phyloP scores from a whole-genome alignment of 2,797 vertebrate genomes.

The Sebastolobus altivelis region DNA sequence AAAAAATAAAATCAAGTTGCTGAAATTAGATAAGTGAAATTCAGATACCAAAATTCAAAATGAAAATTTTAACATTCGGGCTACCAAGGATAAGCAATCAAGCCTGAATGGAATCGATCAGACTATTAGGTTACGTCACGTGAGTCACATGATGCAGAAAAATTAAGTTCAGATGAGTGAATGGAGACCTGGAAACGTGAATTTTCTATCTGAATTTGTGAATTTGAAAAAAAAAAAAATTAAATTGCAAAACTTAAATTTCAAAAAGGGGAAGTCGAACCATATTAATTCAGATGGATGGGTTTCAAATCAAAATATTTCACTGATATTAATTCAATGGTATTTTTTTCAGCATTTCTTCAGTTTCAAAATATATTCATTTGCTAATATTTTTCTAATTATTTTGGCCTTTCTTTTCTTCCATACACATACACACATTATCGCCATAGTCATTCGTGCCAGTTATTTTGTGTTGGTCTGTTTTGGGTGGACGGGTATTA shows the following conservation, averaged over 20 bases:
- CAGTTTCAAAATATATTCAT: neutral
- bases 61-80: accelerated
- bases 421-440: neutral
- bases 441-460: neutral
- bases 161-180: neutral
- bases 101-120: neutral
- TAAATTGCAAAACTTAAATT: neutral
- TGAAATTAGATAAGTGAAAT: neutral
- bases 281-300: neutral
- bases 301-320: neutral
- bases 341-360: neutral
- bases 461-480: constrained; percentile 18
- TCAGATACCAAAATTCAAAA: neutral
- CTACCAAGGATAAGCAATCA: neutral
- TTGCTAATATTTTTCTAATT: neutral
- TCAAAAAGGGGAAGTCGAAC: neutral
- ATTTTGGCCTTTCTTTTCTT: constrained; percentile 11
- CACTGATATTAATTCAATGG: neutral
- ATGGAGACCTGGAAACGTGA: neutral
- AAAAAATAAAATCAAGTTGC: no score
- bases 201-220: neutral
- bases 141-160: neutral
- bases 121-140: neutral
- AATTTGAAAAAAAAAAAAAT: neutral
- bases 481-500: neutral